Evolutionary conservation across 2,113 vertebrate species (phyloP), one percentile per base, ranked within the genome.

Genomic region (Elachura formosa): DNA sequence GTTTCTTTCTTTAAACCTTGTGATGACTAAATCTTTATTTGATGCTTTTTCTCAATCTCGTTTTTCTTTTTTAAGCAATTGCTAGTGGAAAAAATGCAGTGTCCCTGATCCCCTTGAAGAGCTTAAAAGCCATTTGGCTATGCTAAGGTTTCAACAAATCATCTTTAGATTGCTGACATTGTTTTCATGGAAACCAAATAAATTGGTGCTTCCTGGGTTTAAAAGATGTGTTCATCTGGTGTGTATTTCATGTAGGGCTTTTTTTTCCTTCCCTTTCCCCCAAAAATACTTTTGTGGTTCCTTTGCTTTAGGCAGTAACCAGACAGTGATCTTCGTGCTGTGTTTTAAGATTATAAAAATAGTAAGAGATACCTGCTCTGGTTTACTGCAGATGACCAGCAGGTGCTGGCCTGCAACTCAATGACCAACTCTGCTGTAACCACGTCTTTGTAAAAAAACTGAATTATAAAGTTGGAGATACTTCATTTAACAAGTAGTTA

Each of bases 131-230:
- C 55, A 22, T 80, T 95, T 94, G 85, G 75, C 79, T 31, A 5
- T 95, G 51, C 80, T 80, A 23, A 84, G 66, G 33, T 80, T 92
- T 88, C 90, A 90, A 23, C 90, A 96, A 77, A 86, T 94, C 88
- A 36, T 77, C 73, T 88, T 93, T 90, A 84, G 67, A 55, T 93
- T 34, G 43, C 85, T 92, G 83, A 93, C 92, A 86, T 24, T 81
- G 93, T 96, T 91, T 94, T 80, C 92, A 95, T 97, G 94, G 94
- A 93, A 96, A 96, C 94, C 90, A 92, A 96, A 83, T 93, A 88
- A 95, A 93, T 93, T 84, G 79, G 38, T 93, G 87, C 61, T 96
- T 96, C 91, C 90, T 94, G 87, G 61, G 40, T 88, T 94, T 86
- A 68, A 93, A 85, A 91, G 91, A 80, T 67, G 56, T 52, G 40